These are phyloP conservation scores for Drosophila pseudoananassae DNA, from an alignment of 1,140 invertebrate species.

Conservation along the genomic window DNA sequence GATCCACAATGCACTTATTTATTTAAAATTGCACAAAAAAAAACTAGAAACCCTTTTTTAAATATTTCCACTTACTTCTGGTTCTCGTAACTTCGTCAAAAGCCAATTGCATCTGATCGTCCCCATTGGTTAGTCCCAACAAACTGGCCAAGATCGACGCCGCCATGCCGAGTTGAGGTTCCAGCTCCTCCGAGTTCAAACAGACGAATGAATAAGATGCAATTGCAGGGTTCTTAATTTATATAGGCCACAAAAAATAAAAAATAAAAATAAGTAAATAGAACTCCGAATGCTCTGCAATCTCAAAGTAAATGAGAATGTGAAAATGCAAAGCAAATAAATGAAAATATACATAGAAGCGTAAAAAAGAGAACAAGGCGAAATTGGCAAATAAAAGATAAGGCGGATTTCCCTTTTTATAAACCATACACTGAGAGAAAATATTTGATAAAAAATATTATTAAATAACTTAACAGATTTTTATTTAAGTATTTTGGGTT, in stretches of 20 bases:
- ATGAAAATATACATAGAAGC: constrained; percentile 14
- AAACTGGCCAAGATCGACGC: constrained; percentile 48
- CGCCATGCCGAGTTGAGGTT: constrained; percentile 31
- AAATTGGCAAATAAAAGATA: constrained; percentile 41
- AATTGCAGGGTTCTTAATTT: constrained; percentile 13
- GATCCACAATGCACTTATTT: too few relatives aligned
- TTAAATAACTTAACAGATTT: too few relatives aligned
- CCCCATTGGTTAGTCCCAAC: constrained; percentile 42
- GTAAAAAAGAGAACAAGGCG: constrained; percentile 10
- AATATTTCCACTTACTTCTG: constrained; percentile 19
- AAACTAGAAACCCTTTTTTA: too few relatives aligned
- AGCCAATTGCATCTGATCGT: constrained; percentile 23
- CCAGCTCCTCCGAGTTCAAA: constrained; percentile 2
- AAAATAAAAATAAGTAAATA: neutral
- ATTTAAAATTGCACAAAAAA: too few relatives aligned
- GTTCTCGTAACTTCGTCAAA: neutral
- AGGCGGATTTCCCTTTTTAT: constrained; percentile 13
- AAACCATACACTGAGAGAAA: neutral
- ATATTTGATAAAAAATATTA: neutral
- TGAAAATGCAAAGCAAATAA: constrained; percentile 19
- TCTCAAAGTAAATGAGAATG: constrained; percentile 13
- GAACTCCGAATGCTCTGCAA: constrained; percentile 26
- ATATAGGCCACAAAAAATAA: constrained; percentile 10
- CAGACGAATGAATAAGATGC: constrained; percentile 18
- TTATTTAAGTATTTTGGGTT: too few relatives aligned